Percentiles rank a stretch among this genome's conserved stretches.
Evolutionary conservation across 53 echinoderm and acorn worm species (phyloP).

Genomic region (Antedon mediterranea): DNA sequence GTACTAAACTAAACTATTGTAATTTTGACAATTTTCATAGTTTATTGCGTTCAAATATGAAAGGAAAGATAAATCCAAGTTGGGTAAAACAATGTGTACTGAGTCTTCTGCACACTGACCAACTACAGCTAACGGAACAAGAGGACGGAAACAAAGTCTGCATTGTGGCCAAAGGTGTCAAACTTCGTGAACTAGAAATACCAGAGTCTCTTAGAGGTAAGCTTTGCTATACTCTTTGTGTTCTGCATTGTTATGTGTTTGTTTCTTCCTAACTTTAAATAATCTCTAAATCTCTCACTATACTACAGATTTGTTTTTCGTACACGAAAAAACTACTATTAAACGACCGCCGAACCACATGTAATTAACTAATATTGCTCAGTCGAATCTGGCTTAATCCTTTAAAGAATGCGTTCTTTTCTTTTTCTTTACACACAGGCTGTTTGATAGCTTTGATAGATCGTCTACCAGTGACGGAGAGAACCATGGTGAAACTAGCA

Average conservation of each 20-base stretch:
- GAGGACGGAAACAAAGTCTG: conserved; percentile 36
- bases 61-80: conserved; percentile 60
- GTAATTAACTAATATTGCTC: no score
- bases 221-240: neutral
- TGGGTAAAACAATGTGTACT: conserved; percentile 87
- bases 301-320: neutral
- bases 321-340: no score
- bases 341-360: neutral
- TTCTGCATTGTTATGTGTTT: no score
- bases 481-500: conserved; percentile 73
- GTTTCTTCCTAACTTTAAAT: no score
- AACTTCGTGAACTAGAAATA: conserved; percentile 78
- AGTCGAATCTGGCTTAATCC: no score
- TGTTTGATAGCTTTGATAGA: conserved; percentile 92
- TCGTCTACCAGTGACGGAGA: conserved; percentile 67
- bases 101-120: conserved; percentile 58
- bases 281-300: no score
- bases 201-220: conserved; percentile 79
- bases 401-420: no score
- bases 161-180: conserved; percentile 49
- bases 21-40: no score
- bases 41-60: conserved; percentile 55
- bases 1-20: no score
- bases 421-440: no score
- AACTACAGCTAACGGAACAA: conserved; percentile 35